Percentiles rank a stretch among this genome's conserved stretches.
These are phyloP conservation scores for Prionace glauca DNA, from an alignment of 2,797 vertebrate species.

Conservation along the genomic window DNA sequence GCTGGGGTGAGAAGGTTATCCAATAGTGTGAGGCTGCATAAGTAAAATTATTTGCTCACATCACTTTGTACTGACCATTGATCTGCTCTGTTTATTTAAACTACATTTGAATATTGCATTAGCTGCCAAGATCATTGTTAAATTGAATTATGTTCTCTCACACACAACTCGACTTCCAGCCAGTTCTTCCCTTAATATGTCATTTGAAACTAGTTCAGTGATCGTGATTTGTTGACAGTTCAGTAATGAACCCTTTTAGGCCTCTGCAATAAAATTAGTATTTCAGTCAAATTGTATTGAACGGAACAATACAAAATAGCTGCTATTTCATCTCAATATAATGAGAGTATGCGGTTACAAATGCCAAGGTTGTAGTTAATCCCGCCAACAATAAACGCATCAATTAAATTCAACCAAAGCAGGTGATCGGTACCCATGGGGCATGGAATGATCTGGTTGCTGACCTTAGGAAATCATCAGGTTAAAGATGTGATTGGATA, in stretches of 20 bases:
- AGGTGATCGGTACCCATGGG: not conserved
- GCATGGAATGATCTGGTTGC: not conserved
- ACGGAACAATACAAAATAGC: not conserved
- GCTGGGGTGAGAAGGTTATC: too few relatives aligned
- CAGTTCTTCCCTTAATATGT: not conserved
- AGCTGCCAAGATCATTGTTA: not conserved
- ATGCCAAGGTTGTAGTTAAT: conserved; percentile 2
- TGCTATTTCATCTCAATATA: not conserved
- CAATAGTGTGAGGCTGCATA: not conserved
- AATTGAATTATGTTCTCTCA: not conserved
- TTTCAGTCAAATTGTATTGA: conserved; percentile 8
- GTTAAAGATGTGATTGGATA: not conserved
- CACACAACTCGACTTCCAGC: not conserved
- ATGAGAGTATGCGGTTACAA: not conserved
- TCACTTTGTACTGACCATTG: not conserved
- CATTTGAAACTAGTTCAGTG: not conserved
- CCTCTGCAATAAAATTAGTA: not conserved
- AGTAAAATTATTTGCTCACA: not conserved
- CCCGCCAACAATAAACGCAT: not conserved
- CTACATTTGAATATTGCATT: not conserved
- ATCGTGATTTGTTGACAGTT: not conserved
- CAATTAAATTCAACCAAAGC: not conserved
- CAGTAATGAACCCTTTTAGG: not conserved
- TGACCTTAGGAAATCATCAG: not conserved
- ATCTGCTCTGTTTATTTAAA: not conserved